phyloP scores from a whole-genome alignment of 2,797 vertebrate species.

The Oceanodroma leucorhoa region DNA sequence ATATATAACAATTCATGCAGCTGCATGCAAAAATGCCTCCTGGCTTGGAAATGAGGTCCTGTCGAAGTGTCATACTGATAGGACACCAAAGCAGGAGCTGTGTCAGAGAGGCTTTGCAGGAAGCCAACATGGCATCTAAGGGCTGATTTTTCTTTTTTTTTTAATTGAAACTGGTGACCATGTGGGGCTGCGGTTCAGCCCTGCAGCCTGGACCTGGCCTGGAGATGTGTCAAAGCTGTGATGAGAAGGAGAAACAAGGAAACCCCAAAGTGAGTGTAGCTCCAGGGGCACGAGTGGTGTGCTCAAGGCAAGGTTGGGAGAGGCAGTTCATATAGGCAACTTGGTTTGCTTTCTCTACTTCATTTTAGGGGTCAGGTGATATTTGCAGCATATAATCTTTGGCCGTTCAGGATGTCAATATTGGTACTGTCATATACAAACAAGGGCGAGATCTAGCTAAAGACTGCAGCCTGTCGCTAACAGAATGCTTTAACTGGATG shows the following conservation, averaged over 20 bases:
- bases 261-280: background rate
- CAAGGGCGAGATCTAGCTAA: background rate
- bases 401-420: background rate
- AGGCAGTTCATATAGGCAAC: background rate
- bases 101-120: background rate
- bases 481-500: background rate
- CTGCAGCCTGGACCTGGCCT: background rate
- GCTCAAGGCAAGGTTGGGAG: background rate
- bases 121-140: background rate
- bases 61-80: background rate
- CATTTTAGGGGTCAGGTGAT: background rate
- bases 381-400: background rate
- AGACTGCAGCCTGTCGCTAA: background rate
- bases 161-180: background rate
- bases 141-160: background rate
- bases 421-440: background rate
- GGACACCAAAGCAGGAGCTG: background rate
- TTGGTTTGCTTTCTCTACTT: background rate
- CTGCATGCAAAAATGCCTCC: background rate
- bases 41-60: background rate
- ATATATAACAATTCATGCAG: rapidly evolving
- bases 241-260: background rate
- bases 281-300: background rate
- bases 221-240: background rate
- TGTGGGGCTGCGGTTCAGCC: background rate